Conservation (phyloP, 2,113 vertebrate genomes). For the Psammodynastes pulverulentus region DNA sequence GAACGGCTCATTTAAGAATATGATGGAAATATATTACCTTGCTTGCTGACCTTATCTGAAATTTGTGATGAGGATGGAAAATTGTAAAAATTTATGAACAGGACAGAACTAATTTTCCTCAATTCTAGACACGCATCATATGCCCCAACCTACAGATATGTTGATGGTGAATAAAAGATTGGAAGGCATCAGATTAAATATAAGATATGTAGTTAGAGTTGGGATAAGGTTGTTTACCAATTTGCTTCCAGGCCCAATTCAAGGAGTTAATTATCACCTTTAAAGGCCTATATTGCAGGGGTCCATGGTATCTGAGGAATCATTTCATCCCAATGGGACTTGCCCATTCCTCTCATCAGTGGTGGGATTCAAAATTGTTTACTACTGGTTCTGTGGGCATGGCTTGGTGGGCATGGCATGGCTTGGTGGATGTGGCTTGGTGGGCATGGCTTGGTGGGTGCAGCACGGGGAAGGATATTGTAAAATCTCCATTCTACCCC, state of each 20-base stretch:
- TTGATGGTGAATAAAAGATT: neutral
- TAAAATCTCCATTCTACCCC: no score
- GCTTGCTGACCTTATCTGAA: neutral
- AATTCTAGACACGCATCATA: neutral
- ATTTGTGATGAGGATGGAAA: slow-evolving; percentile 9
- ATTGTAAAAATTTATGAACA: neutral
- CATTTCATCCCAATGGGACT: neutral
- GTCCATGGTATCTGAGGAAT: neutral
- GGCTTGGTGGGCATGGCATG: no score
- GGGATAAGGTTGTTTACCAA: neutral
- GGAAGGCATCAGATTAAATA: neutral
- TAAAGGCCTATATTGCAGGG: neutral
- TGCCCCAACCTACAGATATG: neutral
- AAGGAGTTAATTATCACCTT: neutral
- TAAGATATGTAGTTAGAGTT: neutral
- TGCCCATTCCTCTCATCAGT: no score
- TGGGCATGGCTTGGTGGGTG: no score
- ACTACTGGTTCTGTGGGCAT: no score
- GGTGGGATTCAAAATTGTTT: no score
- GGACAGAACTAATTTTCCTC: neutral
- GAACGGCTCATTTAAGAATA: neutral
- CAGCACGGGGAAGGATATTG: no score
- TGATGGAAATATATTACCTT: slow-evolving; percentile 12
- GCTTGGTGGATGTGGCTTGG: no score
- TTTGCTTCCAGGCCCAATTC: neutral